Evolutionary conservation across 2,113 vertebrate species (phyloP).

Genomic region (Psittacara wagleri): DNA sequence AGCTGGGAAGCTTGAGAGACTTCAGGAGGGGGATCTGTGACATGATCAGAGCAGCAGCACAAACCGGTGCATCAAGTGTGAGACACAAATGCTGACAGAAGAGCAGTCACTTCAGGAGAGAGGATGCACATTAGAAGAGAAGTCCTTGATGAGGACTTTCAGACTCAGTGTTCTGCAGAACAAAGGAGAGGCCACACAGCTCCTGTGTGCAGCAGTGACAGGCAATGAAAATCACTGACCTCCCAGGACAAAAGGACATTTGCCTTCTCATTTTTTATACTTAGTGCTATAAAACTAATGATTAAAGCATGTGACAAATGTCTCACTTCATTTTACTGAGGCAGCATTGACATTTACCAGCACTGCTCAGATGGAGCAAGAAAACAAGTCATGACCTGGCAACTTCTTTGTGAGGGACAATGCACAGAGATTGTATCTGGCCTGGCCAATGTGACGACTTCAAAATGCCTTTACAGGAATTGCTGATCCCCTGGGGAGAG

Average conservation of each 20-base stretch:
- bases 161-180: background rate
- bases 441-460: background rate
- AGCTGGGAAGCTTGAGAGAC: background rate
- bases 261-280: background rate
- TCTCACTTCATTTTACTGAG: background rate
- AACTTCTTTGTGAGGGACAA: background rate
- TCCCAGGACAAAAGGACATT: background rate
- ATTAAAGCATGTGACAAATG: background rate
- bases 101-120: background rate
- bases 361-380: background rate
- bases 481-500: background rate
- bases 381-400: background rate
- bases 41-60: background rate
- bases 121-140: background rate
- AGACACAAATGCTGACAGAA: background rate
- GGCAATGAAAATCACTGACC: background rate
- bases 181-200: background rate
- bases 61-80: background rate
- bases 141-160: background rate
- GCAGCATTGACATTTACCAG: background rate
- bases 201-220: fast-evolving
- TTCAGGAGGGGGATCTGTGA: background rate
- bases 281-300: background rate
- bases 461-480: background rate
- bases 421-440: background rate